Base-by-base conservation (phyloP, 2,888 invertebrate genomes). In the Phorcus lineatus region DNA sequence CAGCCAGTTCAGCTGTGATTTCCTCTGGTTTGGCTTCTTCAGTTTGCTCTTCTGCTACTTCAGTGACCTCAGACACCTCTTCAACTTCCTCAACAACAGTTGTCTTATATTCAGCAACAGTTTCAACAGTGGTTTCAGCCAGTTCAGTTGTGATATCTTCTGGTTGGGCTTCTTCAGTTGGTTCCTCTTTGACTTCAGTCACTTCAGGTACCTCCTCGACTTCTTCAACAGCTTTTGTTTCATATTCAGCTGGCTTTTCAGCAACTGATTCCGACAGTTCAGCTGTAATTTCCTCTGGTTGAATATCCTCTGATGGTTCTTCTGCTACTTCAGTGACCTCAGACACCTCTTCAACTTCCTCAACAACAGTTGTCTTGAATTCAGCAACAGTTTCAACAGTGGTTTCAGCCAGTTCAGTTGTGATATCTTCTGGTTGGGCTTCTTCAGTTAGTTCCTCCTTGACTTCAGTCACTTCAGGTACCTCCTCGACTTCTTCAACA, bases 201-300 rank as follows among this genome's bases (percentile, higher is more conserved):
- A 87, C 78, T 55, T 86, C 84, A n/a, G 85, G 85, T 54, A 84
- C 81, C 40, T 84, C 79, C 36, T 67, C 24, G 6, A 66, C 54
- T 66, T 88, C 86, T 77, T 82, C 78, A 24, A 83, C 17, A 52
- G 81, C 55, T 11, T 83, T 84, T 36, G 85, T 80, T 77, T 86
- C 78, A 80, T 78, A 86, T 28, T 84, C 82, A 52, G 77, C 78
- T n/a, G 80, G 78, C 28, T 82, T 36, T 80, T 81, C 84, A 52
- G 67, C 77, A 31, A 70, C 22, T 24, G 83, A 36, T 74, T 83
- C 75, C 17, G 75, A 82, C 57, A 83, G 22, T 9, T 84, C 81
- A 24, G 83, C 31, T 13, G 40, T 40, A 31, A 83, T 82, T 79
- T 88, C 85, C 66, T 75, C 70, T 57, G 82, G 53, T 24, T 67